Base-by-base conservation (phyloP, 1,140 invertebrate species). In the Choristoneura fumiferana region DNA sequence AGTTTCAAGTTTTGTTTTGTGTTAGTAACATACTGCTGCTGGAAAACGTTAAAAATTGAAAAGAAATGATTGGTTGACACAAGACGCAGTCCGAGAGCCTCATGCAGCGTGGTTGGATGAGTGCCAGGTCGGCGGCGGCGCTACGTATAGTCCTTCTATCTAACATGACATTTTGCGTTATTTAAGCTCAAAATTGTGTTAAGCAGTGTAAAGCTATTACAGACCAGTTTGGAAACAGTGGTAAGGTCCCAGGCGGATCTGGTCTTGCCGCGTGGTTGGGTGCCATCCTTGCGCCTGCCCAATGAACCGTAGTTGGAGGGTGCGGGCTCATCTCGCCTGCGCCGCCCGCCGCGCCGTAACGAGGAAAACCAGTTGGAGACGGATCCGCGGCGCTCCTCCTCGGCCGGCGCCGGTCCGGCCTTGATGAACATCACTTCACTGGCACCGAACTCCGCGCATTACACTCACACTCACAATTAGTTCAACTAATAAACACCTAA, bases 301-400 rank as follows among this genome's bases (percentile, higher is more conserved):
- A 90, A 69, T 37, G 89, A 90, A 18, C 89, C 89, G 60, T 90
- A 90, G 63, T 76, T 75, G 8, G 80, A 52, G 8, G 87, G 78
- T 1, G 76, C 68, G 43, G 63, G 67, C 37, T 88, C 86, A 22
- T 87, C 83, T 4, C 87, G 83, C 59, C 86, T 86, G 39, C 86
- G 81, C n/a, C 84, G 71, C 5, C 83, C 87, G 36, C 86, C 88
- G 17, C 94, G 91, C 49, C 94, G 92, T 68, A 95, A 75, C 54
- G 94, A 95, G 54, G 93, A 94, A 81, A 95, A 95, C 94, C 94
- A 95, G 72, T 93, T 93, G 57, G 92, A 91, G 37, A 94, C 92
- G 69, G 91, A 92, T 77, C 81, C 92, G 71, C 86, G 91, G 73
- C 84, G 92, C 85, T 92, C 89, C 63, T 83, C 80, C 54, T 85